Evolutionary conservation across 1,140 invertebrate genomes (phyloP), one percentile per base, ranked within the genome.

Genomic region (Procambarus clarkii): DNA sequence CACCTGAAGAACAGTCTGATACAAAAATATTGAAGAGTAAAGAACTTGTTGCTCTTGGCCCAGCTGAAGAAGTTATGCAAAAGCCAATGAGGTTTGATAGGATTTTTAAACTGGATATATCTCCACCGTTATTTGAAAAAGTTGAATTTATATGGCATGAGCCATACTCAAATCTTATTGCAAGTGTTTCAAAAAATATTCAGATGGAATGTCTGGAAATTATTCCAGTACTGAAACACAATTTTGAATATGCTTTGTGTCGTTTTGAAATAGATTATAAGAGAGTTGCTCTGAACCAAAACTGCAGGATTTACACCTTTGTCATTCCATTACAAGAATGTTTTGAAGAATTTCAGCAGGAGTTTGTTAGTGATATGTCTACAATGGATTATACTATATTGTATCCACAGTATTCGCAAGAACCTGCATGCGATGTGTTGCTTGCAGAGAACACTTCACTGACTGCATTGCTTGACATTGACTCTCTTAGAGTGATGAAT

Each of bases 41-140:
- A 74, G 69, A 74, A 1, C 69, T 74, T 74, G 21, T 86, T 45
- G 44, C 24, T 58, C 21, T 81, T 74, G 91, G 91, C n/a, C 91
- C 92, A 34, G 92, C 92, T 44, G 82, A 92, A 69, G 92, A 93
- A 15, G 88, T 92, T 2, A 88, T 87, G 88, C 82, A 88, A 58
- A 91, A 91, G 78, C 92, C 92, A 21, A 93, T 93, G 92, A 92
- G 92, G 50, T 93, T 93, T 83, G 92, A 93, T 71, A 54, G 92
- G 18, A 93, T 93, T 48, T 93, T 93, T 64, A 85, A 88, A 71
- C 69, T 93, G 1, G 60, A 89, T 18, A 24, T 80, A 50, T 21
- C 9, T 34, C 45, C 24, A n/a, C 64, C 64, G 4, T 9, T 18
- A 8, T 46, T 8, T 69, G 11, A 64, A 5, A 84, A 84, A 71